A percentile compares a stretch with the other conserved stretches of the same genome.
Evolutionary conservation across 1,140 invertebrate species (phyloP).

Genomic region (Anoplolepis gracilipes): DNA sequence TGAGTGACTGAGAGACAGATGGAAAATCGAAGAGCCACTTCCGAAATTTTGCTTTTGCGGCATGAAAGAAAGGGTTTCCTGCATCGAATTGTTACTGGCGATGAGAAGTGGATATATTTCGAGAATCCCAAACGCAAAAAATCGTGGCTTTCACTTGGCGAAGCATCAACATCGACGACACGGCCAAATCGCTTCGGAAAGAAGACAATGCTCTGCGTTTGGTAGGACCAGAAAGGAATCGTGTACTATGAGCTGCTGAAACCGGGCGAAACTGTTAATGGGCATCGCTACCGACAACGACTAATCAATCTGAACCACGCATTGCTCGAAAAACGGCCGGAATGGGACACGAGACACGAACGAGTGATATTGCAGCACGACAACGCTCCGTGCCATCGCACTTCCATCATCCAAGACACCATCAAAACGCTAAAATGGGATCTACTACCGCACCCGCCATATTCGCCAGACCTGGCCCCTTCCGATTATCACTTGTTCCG

Average conservation of each 20-base stretch:
- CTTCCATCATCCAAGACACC: slow-evolving; percentile 17
- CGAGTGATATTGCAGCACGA: not conserved
- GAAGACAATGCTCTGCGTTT: not conserved
- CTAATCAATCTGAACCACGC: not conserved
- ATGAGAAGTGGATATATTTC: no score
- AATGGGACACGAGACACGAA: not conserved
- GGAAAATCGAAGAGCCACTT: slow-evolving; percentile 28
- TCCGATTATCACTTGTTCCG: not conserved
- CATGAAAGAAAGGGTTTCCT: not conserved
- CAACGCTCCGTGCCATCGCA: slow-evolving; percentile 23
- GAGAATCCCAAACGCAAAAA: not conserved
- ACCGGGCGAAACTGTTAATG: not conserved
- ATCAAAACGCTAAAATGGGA: slow-evolving; percentile 22
- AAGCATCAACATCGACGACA: not conserved
- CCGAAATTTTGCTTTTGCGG: slow-evolving; percentile 24
- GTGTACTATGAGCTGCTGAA: not conserved
- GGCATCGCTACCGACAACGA: not conserved
- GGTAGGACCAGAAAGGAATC: not conserved
- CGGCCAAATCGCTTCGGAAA: not conserved
- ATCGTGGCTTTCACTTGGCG: slow-evolving; percentile 2
- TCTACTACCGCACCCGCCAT: not conserved
- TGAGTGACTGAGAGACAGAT: slow-evolving; percentile 25
- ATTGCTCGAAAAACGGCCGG: not conserved
- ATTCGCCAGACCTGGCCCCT: not conserved
- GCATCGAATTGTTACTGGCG: no score